Base-by-base conservation (phyloP, 1,140 invertebrate species). In the Bombus vancouverensis region DNA sequence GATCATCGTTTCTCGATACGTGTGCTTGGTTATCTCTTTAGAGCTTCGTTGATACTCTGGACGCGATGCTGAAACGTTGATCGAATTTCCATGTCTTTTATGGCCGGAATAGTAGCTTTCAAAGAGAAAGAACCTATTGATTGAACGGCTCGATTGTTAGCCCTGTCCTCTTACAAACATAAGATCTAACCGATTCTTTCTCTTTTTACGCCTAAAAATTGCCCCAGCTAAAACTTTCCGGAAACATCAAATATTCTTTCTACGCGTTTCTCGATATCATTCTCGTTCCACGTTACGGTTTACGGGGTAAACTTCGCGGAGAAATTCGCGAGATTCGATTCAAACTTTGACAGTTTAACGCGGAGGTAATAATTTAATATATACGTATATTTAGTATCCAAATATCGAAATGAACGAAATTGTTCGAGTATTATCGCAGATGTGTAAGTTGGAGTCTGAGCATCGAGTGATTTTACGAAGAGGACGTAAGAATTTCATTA, bases 1-100 rank as follows among this genome's bases (percentile, higher is more conserved):
- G 73, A 65, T 84, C 75, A 32, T 87, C 66, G 82, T 89, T 73
- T 76, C 32, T 70, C 44, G 57, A 53, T 72, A 83, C 88, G 88
- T 89, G 88, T 89, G 88, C 84, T 89, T 85, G 87, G 84, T 80
- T 72, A 78, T 79, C 32, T 74, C 32, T 53, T 37, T 62, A 42
- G 34, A 28, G 37, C 25, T 66, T 65, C 28, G 12, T n/a, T 39
- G 34, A 37, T 71, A 44, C 10, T 59, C 18, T 34, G 5, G 2
- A 25, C n/a, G 15, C 75, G 74, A 44, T 77, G 83, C 83, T 86
- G 70, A 62, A 88, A 89, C 75, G 68, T 82, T 37, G 32, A 78
- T 77, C 32, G 34, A 37, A 39, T 77, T 39, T 39, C 37, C 25
- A 62, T 39, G 53, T 39, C 25, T 77, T 32, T 77, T 62, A 25